These are phyloP conservation scores for Megaustenia siamemsis DNA, from an alignment of 2,888 invertebrate species.

Conservation along the genomic window DNA sequence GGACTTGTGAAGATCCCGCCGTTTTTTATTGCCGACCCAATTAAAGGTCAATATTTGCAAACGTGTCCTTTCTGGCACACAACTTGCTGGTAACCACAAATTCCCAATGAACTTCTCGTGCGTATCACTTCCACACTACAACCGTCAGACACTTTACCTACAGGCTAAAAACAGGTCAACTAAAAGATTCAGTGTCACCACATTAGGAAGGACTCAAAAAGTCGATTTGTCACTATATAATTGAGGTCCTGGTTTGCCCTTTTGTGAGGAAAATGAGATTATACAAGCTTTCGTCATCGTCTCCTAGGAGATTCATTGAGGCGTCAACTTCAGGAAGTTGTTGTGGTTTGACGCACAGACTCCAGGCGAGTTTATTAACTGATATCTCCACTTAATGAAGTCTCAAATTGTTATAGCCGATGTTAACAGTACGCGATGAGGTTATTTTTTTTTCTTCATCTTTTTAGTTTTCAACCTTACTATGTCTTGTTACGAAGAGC, in stretches of 20 bases:
- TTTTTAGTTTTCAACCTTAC: no score
- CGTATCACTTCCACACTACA: neutral
- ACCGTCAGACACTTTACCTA: neutral
- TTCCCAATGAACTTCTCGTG: neutral
- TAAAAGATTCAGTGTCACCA: neutral
- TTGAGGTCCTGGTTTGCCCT: neutral
- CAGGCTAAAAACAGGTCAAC: neutral
- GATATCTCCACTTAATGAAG: no score
- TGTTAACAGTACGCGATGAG: no score
- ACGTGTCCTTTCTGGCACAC: neutral
- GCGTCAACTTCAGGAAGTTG: neutral
- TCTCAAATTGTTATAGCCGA: no score
- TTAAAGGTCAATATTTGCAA: constrained; percentile 51
- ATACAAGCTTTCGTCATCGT: neutral
- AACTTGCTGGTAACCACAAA: constrained; percentile 18
- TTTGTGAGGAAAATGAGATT: neutral
- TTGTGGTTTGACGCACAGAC: neutral
- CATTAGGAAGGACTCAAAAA: neutral
- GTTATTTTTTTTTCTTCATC: no score
- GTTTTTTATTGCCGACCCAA: neutral
- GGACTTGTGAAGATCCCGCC: constrained; percentile 19
- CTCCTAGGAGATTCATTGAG: neutral
- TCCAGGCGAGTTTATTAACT: neutral
- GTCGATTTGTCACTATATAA: neutral
- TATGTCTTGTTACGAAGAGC: no score